Conservation (phyloP, 2,113 vertebrate genomes). For the Columbina picui region DNA sequence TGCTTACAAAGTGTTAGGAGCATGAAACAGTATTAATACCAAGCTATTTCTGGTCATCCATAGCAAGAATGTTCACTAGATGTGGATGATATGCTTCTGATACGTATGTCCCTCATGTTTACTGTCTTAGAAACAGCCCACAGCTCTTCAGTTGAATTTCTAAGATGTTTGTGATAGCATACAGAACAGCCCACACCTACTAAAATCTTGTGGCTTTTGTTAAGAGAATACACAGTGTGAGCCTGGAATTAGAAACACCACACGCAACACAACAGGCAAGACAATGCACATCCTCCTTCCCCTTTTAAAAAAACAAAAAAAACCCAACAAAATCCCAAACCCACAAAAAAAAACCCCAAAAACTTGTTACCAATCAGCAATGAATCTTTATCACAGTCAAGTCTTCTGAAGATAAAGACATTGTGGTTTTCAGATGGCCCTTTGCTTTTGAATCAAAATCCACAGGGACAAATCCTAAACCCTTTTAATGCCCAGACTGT, state of each 20-base stretch:
- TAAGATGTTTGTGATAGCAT: not conserved
- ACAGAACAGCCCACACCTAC: not conserved
- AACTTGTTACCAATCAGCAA: not conserved
- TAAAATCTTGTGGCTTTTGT: not conserved
- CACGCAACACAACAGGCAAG: not conserved
- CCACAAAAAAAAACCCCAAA: too few relatives aligned
- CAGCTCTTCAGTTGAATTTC: not conserved
- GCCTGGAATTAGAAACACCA: not conserved
- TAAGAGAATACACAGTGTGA: not conserved
- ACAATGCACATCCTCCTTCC: not conserved
- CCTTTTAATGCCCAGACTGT: not conserved
- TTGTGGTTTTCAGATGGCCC: not conserved
- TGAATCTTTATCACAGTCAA: not conserved
- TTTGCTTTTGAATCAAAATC: not conserved
- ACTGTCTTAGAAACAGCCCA: not conserved
- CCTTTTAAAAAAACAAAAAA: too few relatives aligned
- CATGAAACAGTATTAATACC: not conserved
- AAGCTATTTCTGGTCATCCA: not conserved
- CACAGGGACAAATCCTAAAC: not conserved
- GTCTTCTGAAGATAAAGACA: not conserved
- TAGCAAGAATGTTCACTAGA: not conserved
- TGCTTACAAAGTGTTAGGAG: not conserved
- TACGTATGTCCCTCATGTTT: rapidly evolving
- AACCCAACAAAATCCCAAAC: too few relatives aligned
- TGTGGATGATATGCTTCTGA: not conserved